Evolutionary conservation across 2,888 invertebrate genomes (phyloP).

Genomic region (Aromia moschata): DNA sequence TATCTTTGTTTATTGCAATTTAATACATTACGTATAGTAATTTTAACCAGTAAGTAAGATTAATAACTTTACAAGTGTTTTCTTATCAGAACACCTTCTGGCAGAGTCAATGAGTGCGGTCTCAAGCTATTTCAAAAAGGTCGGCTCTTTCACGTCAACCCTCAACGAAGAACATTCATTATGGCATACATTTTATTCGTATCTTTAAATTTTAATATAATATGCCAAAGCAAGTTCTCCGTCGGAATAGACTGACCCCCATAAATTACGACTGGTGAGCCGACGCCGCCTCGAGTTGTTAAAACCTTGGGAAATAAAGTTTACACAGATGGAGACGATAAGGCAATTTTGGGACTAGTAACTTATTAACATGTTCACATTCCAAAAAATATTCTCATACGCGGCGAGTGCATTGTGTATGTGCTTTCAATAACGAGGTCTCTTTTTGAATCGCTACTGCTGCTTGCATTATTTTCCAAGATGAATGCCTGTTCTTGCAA

Average conservation of each 20-base stretch:
- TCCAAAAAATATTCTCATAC: conserved; percentile 45
- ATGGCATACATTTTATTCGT: conserved; percentile 52
- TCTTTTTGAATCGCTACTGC: too few relatives aligned
- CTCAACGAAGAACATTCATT: conserved; percentile 43
- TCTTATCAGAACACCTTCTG: neutral
- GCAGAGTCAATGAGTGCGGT: conserved; percentile 15
- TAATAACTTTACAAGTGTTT: too few relatives aligned
- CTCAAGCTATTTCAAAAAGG: conserved; percentile 30
- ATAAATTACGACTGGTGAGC: conserved; percentile 56
- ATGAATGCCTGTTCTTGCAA: neutral
- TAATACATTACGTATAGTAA: too few relatives aligned
- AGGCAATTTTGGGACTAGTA: conserved; percentile 52
- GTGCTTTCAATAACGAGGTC: conserved; percentile 41
- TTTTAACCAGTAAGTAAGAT: too few relatives aligned
- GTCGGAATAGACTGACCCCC: conserved; percentile 53
- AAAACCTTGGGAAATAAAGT: conserved; percentile 59
- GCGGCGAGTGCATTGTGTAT: conserved; percentile 42
- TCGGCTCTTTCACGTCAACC: conserved; percentile 41
- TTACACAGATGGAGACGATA: conserved; percentile 58
- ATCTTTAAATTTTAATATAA: conserved; percentile 50
- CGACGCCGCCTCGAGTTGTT: conserved; percentile 49
- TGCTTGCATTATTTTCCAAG: too few relatives aligned
- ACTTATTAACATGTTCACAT: conserved; percentile 57
- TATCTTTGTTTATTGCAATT: too few relatives aligned
- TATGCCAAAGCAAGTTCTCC: conserved; percentile 42